phyloP scores from a whole-genome alignment of 2,113 vertebrate species.

The Speoplatyrhinus poulsoni region DNA sequence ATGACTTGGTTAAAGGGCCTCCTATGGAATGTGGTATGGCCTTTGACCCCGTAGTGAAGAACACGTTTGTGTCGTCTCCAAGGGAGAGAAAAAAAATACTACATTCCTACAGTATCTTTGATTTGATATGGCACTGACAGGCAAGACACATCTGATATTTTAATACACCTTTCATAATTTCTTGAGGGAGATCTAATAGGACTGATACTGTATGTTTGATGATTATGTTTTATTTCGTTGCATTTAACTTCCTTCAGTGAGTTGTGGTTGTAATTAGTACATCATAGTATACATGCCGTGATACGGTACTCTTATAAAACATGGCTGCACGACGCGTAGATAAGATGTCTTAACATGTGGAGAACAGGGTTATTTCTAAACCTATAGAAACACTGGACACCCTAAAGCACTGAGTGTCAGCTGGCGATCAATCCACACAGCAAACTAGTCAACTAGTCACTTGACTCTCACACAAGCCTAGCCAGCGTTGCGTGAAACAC shows the following conservation, averaged over 20 bases:
- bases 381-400: too few relatives aligned
- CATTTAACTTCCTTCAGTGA: not conserved
- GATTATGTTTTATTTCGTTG: too few relatives aligned
- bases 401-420: not conserved
- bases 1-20: conserved; percentile 51
- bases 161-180: not conserved
- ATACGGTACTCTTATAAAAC: too few relatives aligned
- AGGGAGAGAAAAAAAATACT: conserved; percentile 55
- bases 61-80: conserved; percentile 64
- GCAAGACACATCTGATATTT: conserved; percentile 32
- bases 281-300: too few relatives aligned
- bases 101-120: conserved; percentile 54
- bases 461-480: conserved; percentile 4
- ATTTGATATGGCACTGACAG: conserved; percentile 56
- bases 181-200: conserved; percentile 1
- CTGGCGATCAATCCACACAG: not conserved
- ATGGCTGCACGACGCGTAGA: too few relatives aligned
- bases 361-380: too few relatives aligned
- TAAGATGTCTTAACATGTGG: too few relatives aligned
- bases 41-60: conserved; percentile 57
- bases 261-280: not conserved
- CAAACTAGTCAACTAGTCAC: not conserved
- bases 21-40: conserved; percentile 54
- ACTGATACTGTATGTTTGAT: not conserved
- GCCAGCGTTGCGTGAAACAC: conserved; percentile 41